Evolutionary conservation across 30 jellyfish, hydroid and myxozoan genomes (phyloP).

Genomic region (Calvadosia cruxmelitensis): DNA sequence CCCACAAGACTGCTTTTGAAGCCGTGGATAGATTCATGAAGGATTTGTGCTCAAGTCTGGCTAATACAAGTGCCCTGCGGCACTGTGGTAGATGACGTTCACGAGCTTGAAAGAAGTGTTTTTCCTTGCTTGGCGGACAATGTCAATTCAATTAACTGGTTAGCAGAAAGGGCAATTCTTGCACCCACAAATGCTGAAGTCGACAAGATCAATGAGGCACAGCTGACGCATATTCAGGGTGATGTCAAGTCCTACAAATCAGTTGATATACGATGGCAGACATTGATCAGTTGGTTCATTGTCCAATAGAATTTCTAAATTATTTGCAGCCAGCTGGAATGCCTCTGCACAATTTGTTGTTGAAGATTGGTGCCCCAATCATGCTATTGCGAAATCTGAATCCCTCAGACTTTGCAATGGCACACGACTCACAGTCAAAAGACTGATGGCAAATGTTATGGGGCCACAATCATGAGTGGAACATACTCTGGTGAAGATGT

Average conservation of each 20-base stretch:
- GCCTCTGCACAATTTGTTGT: conserved; percentile 13
- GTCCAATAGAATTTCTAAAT: conserved; percentile 11
- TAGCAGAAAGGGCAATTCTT: conserved; percentile 12
- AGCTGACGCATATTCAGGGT: conserved; percentile 15
- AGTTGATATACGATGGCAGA: no score
- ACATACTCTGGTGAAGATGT: conserved; percentile 13
- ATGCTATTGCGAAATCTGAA: conserved; percentile 28
- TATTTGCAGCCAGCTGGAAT: conserved; percentile 5
- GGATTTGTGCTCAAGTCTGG: conserved; percentile 30
- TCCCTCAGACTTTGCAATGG: conserved; percentile 26
- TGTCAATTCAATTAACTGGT: conserved; percentile 6
- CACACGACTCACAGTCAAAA: conserved; percentile 13
- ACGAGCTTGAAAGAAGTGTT: no score
- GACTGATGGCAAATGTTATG: conserved; percentile 3
- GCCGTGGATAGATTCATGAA: conserved; percentile 27
- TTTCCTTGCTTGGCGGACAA: neutral
- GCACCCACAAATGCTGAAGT: conserved; percentile 26
- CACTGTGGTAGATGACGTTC: no score
- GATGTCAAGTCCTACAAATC: neutral
- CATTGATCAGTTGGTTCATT: conserved; percentile 11
- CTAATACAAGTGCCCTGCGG: no score
- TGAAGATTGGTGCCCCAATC: conserved; percentile 32
- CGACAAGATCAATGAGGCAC: conserved; percentile 3
- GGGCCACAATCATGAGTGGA: conserved; percentile 11
- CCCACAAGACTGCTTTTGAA: conserved; percentile 35